These are phyloP conservation scores for Carollia perspicillata DNA, from an alignment of 2,113 vertebrate species.

Conservation along the genomic window DNA sequence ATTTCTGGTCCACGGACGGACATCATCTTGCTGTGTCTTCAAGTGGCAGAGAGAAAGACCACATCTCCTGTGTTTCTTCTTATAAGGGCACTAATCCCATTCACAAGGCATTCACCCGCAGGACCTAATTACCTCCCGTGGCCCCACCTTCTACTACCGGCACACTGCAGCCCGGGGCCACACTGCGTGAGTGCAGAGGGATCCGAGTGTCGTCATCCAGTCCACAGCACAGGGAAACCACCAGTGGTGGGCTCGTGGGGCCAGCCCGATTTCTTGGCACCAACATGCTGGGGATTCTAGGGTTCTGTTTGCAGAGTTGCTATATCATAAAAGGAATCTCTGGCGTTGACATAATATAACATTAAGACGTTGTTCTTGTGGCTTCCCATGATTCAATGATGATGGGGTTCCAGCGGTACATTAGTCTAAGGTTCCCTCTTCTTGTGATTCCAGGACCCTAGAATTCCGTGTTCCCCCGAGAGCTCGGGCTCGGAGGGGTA, in stretches of 20 bases:
- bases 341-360: slow-evolving; percentile 25
- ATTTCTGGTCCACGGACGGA: background rate
- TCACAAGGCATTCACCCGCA: background rate
- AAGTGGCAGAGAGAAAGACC: background rate
- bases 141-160: background rate
- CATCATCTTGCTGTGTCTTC: background rate
- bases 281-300: background rate
- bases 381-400: background rate
- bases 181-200: no score
- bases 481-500: slow-evolving; percentile 23
- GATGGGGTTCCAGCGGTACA: slow-evolving; percentile 24
- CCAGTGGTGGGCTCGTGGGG: background rate
- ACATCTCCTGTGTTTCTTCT: background rate
- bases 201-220: background rate
- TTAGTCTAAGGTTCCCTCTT: slow-evolving; percentile 45
- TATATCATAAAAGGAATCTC: background rate
- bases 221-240: rapidly evolving
- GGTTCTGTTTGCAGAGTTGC: slow-evolving; percentile 1
- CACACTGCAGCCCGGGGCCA: background rate
- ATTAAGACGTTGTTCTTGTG: slow-evolving; percentile 35
- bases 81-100: background rate
- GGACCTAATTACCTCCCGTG: background rate
- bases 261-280: background rate
- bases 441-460: background rate
- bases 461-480: background rate